These are phyloP conservation scores for Heliconius hortense DNA, from an alignment of 2,888 invertebrate species.

Conservation along the genomic window DNA sequence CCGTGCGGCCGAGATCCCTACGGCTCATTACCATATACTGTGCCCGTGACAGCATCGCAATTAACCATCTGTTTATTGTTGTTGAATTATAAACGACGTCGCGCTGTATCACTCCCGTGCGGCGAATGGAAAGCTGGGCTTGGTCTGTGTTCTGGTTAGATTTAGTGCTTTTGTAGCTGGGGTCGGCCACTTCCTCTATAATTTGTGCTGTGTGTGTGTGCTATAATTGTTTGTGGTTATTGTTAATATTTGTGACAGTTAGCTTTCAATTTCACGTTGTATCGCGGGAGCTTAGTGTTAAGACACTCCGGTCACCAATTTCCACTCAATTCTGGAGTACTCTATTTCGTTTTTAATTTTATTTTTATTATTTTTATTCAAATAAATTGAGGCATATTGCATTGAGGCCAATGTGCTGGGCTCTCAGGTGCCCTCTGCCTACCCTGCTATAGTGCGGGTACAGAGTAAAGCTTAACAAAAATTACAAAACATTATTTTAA, in stretches of 20 bases:
- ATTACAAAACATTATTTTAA: too few relatives aligned
- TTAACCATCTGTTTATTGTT: slow-evolving; percentile 82
- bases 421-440: too few relatives aligned
- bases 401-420: too few relatives aligned
- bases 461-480: too few relatives aligned
- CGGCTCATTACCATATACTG: slow-evolving; percentile 82
- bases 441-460: too few relatives aligned
- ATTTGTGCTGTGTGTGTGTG: neutral
- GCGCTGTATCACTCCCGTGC: slow-evolving; percentile 66
- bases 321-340: too few relatives aligned
- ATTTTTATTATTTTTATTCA: too few relatives aligned
- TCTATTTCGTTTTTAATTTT: too few relatives aligned
- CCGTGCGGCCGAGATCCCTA: slow-evolving; percentile 77
- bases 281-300: too few relatives aligned
- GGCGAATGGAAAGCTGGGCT: slow-evolving; percentile 48
- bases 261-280: too few relatives aligned
- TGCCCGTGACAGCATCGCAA: slow-evolving; percentile 80
- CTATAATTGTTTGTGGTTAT: slow-evolving; percentile 11
- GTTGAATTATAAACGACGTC: slow-evolving; percentile 79
- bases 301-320: too few relatives aligned
- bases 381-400: too few relatives aligned
- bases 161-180: slow-evolving; percentile 26
- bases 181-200: slow-evolving; percentile 29
- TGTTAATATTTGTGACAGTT: neutral
- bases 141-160: slow-evolving; percentile 28